Base-by-base conservation (phyloP, 2,888 invertebrate species). In the Pseudanteris insignis region DNA sequence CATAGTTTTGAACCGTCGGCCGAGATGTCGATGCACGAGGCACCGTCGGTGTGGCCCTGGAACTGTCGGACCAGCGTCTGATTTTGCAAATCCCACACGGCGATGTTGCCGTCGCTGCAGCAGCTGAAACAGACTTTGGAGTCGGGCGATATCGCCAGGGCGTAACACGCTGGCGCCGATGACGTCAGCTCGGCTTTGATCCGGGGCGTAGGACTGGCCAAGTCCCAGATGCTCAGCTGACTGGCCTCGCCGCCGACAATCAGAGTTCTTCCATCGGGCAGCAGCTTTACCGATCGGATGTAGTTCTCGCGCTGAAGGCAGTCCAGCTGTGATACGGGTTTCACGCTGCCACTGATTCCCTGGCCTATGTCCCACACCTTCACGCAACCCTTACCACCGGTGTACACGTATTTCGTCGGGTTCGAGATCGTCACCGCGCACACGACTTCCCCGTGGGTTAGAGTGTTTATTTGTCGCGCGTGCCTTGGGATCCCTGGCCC, bases 121-220 rank as follows among this genome's bases (percentile, higher is more conserved):
- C 98, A 98, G 78, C 96, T 95, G 84, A 97, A 99, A 85, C 97
- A 96, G 61, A 96, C 92, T 85, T 96, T 96, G 59, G 94, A 93
- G 82, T 98, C 97, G 0, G 95, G 95, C 70, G 94, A 94, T 71
- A 98, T 95, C 60, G 97, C 97, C 44, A 98, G 86, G 43, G 97
- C 97, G 81, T 99, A 99, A 82, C 97, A 98, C 26, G 98, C 98
- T 13, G 97, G 96, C 58, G 96, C 96, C 58, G 91, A 91, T 1
- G 91, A 91, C 12, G 91, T 91, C 46, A 92, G 81, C 77, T 96
- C 96, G 7, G 94, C 94, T 78, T 95, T 92, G 75, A 96, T 94
- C 48, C 94, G 84, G 51, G 96, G 96, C 67, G 94, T 94, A 28
- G 94, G 92, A 70, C 92, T 89, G 62, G 90, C 91, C 67, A 98